phyloP scores from a whole-genome alignment of 2,888 invertebrate species.

The Dusona sp. region DNA sequence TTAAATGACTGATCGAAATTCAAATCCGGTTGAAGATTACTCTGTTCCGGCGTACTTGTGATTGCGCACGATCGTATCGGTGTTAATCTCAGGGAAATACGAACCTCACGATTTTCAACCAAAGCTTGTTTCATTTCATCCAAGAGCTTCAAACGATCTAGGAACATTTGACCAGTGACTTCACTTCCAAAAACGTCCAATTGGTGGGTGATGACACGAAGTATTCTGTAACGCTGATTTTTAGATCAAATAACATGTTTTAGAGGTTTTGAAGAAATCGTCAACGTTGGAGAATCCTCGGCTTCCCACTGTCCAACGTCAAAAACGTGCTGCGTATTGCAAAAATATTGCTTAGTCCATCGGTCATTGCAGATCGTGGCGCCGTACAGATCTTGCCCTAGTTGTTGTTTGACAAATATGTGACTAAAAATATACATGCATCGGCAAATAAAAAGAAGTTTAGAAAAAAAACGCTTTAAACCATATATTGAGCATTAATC shows the following conservation, averaged over 20 bases:
- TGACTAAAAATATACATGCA: background rate
- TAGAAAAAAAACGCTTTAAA: background rate
- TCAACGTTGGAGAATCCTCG: background rate
- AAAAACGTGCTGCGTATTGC: background rate
- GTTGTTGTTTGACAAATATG: background rate
- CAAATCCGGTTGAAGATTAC: background rate
- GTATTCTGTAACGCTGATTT: background rate
- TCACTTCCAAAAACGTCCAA: background rate
- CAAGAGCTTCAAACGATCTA: background rate
- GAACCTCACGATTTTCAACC: background rate
- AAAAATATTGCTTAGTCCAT: conserved; percentile 7
- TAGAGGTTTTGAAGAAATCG: background rate
- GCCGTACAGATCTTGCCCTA: background rate
- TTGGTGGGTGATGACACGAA: background rate
- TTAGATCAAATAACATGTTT: background rate
- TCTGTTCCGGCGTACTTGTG: background rate
- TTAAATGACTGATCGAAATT: background rate
- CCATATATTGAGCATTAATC: no score
- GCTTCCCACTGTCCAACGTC: background rate
- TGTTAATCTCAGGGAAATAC: background rate
- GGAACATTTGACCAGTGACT: background rate
- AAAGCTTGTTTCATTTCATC: background rate
- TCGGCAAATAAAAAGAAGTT: background rate
- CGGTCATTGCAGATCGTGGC: background rate
- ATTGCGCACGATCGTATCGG: background rate